A percentile compares a stretch with the other conserved stretches of the same genome.
Evolutionary conservation across 2,113 vertebrate genomes (phyloP).

Genomic region (Monopterus albus): DNA sequence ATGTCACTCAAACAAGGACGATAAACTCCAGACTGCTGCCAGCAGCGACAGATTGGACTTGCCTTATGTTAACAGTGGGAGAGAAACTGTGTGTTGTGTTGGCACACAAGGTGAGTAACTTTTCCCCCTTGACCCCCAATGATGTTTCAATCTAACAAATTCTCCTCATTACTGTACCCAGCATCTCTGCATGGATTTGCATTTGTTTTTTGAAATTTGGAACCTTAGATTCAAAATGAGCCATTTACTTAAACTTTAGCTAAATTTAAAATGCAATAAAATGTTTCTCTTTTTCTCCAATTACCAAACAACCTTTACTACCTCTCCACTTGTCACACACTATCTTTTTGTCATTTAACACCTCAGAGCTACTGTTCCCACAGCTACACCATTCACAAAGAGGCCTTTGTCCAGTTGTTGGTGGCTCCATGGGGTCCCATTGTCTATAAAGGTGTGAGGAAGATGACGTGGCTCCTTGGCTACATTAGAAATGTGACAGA

Average conservation of each 20-base stretch:
- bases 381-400: constrained; percentile 20
- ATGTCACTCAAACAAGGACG: constrained; percentile 9
- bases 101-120: neutral
- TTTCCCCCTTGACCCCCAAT: constrained; percentile 21
- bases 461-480: constrained; percentile 28
- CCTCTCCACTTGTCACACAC: constrained; percentile 29
- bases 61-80: constrained; percentile 63
- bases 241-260: neutral
- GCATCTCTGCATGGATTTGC: neutral
- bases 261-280: neutral
- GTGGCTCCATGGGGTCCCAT: constrained; percentile 5
- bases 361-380: constrained; percentile 40
- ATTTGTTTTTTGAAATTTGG: constrained; percentile 1
- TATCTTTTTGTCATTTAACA: constrained; percentile 38
- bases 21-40: constrained; percentile 40
- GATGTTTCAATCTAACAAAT: neutral
- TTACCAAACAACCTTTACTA: constrained; percentile 2
- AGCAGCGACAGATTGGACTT: constrained; percentile 65
- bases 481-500: constrained; percentile 8
- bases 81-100: constrained; percentile 29
- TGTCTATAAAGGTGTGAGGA: constrained; percentile 52
- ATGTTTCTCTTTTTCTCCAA: neutral
- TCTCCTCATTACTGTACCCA: neutral
- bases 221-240: too few species aligned
- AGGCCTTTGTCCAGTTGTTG: constrained; percentile 29